These are phyloP conservation scores for Horisme vitalbata DNA, from an alignment of 2,888 invertebrate genomes.

Conservation along the genomic window DNA sequence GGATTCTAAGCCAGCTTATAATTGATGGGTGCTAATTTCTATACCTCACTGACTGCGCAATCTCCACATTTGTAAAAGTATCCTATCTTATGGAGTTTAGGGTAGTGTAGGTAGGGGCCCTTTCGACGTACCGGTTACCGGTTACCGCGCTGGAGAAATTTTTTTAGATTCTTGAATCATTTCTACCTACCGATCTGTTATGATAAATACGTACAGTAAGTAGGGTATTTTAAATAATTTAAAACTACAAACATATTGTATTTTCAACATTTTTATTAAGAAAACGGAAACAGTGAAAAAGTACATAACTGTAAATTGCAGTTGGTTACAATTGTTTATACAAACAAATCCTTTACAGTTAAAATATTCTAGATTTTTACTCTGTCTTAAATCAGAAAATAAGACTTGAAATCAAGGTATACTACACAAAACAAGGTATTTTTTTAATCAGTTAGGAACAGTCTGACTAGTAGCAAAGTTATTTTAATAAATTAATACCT, in stretches of 20 bases:
- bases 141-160: no score
- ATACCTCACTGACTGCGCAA: no score
- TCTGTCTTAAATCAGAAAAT: conserved; percentile 50
- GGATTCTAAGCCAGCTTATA: no score
- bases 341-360: conserved; percentile 76
- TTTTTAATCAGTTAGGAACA: conserved; percentile 18
- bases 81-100: no score
- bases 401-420: conserved; percentile 18
- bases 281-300: conserved; percentile 84
- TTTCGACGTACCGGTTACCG: no score
- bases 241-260: conserved; percentile 39
- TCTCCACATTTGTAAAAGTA: no score
- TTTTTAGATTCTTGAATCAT: no score
- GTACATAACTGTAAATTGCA: conserved; percentile 82
- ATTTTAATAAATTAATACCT: conserved; percentile 1
- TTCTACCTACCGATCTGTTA: no score
- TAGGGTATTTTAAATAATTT: no score
- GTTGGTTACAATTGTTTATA: conserved; percentile 75
- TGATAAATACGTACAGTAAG: no score
- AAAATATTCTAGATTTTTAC: conserved; percentile 63
- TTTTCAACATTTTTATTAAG: conserved; percentile 82
- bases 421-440: not conserved
- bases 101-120: no score
- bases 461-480: conserved; percentile 23
- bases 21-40: no score